These are phyloP conservation scores for Nycteola revayana DNA, from an alignment of 2,888 invertebrate genomes.

Conservation along the genomic window DNA sequence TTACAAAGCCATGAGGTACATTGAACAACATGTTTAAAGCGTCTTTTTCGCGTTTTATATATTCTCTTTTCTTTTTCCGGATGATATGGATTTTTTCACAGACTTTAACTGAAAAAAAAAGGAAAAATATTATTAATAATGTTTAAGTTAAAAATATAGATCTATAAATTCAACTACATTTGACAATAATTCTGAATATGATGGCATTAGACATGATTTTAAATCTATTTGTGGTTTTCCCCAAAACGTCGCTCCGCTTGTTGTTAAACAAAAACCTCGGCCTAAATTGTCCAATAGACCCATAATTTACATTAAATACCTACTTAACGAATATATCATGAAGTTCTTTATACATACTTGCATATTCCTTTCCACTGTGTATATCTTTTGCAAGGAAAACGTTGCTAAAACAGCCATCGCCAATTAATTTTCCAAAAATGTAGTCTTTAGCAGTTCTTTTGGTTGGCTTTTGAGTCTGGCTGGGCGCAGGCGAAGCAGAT, in stretches of 20 bases:
- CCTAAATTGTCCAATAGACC: too few species aligned
- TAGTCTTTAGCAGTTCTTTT: conserved; percentile 93
- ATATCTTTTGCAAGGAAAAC: conserved; percentile 97
- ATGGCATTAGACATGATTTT: too few species aligned
- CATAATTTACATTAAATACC: too few species aligned
- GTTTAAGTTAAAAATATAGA: conserved; percentile 4
- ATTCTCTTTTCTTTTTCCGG: conserved; percentile 95
- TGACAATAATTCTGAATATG: too few species aligned
- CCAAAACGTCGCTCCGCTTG: too few species aligned
- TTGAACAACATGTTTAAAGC: conserved; percentile 92
- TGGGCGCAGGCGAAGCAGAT: conserved; percentile 66
- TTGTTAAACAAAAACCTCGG: too few species aligned
- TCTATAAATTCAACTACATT: too few species aligned
- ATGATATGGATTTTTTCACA: conserved; percentile 97
- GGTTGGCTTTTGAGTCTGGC: conserved; percentile 66
- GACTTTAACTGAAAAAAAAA: conserved; percentile 93
- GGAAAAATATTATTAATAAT: too few species aligned
- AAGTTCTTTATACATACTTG: conserved; percentile 88
- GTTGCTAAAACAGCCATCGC: conserved; percentile 98
- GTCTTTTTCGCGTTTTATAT: conserved; percentile 96
- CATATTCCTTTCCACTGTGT: conserved; percentile 94
- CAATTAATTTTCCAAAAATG: conserved; percentile 96
- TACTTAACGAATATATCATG: too few species aligned
- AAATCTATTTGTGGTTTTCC: too few species aligned
- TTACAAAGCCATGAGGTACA: conserved; percentile 93